Conservation (phyloP, 2,797 vertebrate genomes). For the Rhinichthys osculus region DNA sequence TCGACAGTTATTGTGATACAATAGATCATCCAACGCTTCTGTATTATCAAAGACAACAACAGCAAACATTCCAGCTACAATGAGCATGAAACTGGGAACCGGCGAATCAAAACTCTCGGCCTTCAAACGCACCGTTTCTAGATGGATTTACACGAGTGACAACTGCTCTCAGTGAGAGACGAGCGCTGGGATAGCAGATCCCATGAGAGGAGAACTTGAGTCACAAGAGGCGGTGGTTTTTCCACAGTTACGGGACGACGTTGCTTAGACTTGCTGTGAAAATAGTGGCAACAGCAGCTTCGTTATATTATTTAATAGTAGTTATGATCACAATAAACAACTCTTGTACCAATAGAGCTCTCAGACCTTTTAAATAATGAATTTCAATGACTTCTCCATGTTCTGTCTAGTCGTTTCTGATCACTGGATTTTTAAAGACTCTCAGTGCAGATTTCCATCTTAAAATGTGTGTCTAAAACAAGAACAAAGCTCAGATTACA, state of each 20-base stretch:
- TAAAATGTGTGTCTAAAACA: background rate
- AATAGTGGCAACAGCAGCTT: background rate
- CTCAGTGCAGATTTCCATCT: background rate
- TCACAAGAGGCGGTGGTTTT: constrained; percentile 11
- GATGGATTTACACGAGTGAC: constrained; percentile 1
- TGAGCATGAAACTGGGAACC: constrained; percentile 30
- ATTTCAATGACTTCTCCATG: background rate
- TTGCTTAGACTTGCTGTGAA: background rate
- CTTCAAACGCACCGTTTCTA: constrained; percentile 15
- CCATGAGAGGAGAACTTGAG: background rate
- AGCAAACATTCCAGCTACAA: constrained; percentile 18
- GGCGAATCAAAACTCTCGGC: constrained; percentile 10
- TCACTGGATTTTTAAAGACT: background rate
- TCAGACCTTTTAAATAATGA: background rate
- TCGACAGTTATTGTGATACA: constrained; percentile 39
- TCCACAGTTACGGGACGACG: background rate
- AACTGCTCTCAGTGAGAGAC: background rate
- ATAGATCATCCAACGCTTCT: constrained; percentile 32
- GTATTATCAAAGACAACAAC: constrained; percentile 44
- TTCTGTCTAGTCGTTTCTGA: background rate
- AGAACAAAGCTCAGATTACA: background rate
- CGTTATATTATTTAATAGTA: background rate
- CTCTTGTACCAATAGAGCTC: background rate
- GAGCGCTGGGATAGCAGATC: background rate
- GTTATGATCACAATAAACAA: background rate